Percentiles rank a stretch among this genome's conserved stretches.
Conservation (phyloP, 2,888 invertebrate genomes). For the Thumatha senex region DNA sequence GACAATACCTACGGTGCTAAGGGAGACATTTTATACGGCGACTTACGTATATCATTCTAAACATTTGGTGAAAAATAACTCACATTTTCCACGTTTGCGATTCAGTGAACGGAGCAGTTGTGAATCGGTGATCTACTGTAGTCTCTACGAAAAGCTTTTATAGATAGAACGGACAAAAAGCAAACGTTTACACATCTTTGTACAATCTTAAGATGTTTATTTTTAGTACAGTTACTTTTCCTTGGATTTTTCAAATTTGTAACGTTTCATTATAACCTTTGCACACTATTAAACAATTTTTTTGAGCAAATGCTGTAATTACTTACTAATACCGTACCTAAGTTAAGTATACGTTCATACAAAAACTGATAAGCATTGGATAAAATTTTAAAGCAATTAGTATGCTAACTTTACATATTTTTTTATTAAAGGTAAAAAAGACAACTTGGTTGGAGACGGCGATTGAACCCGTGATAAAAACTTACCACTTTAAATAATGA, state of each 20-base stretch:
- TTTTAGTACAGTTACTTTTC: not conserved
- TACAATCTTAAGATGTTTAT: not conserved
- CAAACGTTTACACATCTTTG: not conserved
- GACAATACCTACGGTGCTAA: conserved; percentile 64
- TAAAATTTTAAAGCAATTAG: no score
- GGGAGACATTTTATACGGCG: conserved; percentile 57
- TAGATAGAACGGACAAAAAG: not conserved
- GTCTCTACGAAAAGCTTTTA: conserved; percentile 2
- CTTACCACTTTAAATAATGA: no score
- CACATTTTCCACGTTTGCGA: conserved; percentile 30
- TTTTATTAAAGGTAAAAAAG: no score
- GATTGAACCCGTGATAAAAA: no score
- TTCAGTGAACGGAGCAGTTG: conserved; percentile 24
- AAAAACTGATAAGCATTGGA: no score
- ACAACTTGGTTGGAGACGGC: no score
- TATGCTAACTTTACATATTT: no score
- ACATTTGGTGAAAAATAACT: conserved; percentile 37
- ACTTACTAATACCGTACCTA: no score
- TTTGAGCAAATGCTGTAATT: no score
- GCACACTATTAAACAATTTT: no score
- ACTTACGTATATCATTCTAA: conserved; percentile 45
- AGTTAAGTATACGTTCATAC: no score
- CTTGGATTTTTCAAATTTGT: not conserved
- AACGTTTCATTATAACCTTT: no score
- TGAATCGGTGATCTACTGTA: conserved; percentile 16